Evolutionary conservation across 2,797 vertebrate species (phyloP).

Genomic region (Alcedo atthis): DNA sequence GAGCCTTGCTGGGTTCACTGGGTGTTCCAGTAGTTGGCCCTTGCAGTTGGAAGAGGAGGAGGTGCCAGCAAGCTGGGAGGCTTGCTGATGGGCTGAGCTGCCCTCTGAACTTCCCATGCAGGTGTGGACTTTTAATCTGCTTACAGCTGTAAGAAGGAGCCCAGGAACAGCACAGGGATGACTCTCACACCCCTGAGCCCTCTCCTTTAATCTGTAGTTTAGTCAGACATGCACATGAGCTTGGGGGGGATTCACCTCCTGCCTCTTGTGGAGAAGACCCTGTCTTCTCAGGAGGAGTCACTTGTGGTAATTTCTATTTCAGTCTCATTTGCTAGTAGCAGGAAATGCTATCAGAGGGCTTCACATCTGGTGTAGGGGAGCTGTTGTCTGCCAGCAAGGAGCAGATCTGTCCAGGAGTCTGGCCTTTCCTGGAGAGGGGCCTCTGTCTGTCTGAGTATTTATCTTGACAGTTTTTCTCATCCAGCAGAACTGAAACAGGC

Average conservation of each 20-base stretch:
- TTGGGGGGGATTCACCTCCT: accelerated
- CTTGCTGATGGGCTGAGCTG: background rate
- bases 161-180: accelerated
- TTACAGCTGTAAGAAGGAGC: background rate
- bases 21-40: background rate
- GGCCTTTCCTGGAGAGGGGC: background rate
- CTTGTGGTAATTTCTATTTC: background rate
- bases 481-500: background rate
- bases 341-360: background rate
- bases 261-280: background rate
- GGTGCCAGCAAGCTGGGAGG: background rate
- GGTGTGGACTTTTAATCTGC: background rate
- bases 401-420: background rate
- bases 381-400: background rate
- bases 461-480: background rate
- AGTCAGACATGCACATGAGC: accelerated
- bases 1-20: background rate
- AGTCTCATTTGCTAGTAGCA: background rate
- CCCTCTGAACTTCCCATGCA: background rate
- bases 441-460: background rate
- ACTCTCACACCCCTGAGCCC: background rate
- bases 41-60: constrained; percentile 8
- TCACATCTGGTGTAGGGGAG: background rate
- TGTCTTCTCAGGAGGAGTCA: background rate
- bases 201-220: background rate